Base-by-base conservation (phyloP, 2,113 vertebrate species). In the Thalassoma bifasciatum region DNA sequence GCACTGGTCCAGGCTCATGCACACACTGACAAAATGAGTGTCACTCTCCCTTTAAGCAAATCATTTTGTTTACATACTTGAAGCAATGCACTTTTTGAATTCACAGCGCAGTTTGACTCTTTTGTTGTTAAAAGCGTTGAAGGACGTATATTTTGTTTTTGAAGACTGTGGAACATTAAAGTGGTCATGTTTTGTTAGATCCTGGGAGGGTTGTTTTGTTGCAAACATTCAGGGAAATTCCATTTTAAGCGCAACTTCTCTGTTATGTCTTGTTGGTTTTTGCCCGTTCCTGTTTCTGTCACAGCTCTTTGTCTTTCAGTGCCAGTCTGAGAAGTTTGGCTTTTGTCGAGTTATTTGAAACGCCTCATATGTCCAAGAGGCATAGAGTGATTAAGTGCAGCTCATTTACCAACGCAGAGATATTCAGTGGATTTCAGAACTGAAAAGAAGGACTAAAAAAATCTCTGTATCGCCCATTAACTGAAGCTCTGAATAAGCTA, bases 41-140 rank as follows among this genome's bases (percentile, higher is more conserved):
- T 60, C 51, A 60, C 63, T 73, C 56, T 70, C 78, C 81, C 83
- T 88, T 89, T 85, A 88, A 87, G 85, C 37, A 88, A 83, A 86
- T 84, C 22, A 53, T 88, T 91, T 88, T 93, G 90, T 93, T 92
- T 93, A 91, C 91, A 93, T 92, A 93, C 92, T 93, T 93, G 92
- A 93, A 93, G 87, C 62, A 88, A 92, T 92, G 93, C 91, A 93
- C 93, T 93, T 93, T 93, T 91, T 76, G 12, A 46, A 46, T 66
- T 49, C 82, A 64, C 82, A 44, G 66, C 63, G 49, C 46, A 34
- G 59, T 75, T 66, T 66, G 81, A 64, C 69, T 44, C 13, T 70
- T 70, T 81, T 74, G 11, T 76, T 79, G 58, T 37, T 57, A n/a
- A n/a, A n/a, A n/a, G n/a, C n/a, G 4, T 66, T 60, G 22, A 57